Percentiles rank a stretch among this genome's conserved stretches.
phyloP scores from a whole-genome alignment of 2,888 invertebrate genomes.

The Harpalus rufipes region DNA sequence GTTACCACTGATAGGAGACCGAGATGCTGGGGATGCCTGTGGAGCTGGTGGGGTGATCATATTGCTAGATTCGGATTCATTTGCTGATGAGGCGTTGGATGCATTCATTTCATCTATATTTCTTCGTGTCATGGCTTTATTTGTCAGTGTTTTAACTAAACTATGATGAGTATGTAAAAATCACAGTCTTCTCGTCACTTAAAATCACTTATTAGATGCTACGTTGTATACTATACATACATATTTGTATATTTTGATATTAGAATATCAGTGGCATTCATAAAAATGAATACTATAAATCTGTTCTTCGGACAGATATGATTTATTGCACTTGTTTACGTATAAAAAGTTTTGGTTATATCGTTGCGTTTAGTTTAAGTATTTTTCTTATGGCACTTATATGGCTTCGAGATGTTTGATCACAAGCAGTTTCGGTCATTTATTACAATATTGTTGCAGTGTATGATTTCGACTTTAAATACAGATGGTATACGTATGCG shows the following conservation, averaged over 20 bases:
- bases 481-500: constrained; percentile 12
- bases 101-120: constrained; percentile 74
- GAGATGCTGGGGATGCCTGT: constrained; percentile 78
- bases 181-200: constrained; percentile 65
- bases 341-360: constrained; percentile 69
- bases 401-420: constrained; percentile 71
- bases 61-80: constrained; percentile 72
- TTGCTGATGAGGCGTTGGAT: constrained; percentile 72
- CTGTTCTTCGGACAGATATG: constrained; percentile 54
- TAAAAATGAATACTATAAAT: constrained; percentile 54
- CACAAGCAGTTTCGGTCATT: constrained; percentile 63
- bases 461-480: constrained; percentile 15
- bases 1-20: constrained; percentile 73
- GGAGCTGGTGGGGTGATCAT: constrained; percentile 78
- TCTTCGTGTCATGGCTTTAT: constrained; percentile 74
- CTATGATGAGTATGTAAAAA: constrained; percentile 57
- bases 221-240: constrained; percentile 26
- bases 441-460: constrained; percentile 52
- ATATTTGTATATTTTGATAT: constrained; percentile 22
- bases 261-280: constrained; percentile 28
- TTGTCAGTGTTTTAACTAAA: constrained; percentile 45
- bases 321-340: constrained; percentile 75
- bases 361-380: constrained; percentile 68
- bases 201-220: constrained; percentile 44
- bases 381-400: constrained; percentile 74